Evolutionary conservation across 2,888 invertebrate genomes (phyloP).

Genomic region (Ormyrus pomaceus): DNA sequence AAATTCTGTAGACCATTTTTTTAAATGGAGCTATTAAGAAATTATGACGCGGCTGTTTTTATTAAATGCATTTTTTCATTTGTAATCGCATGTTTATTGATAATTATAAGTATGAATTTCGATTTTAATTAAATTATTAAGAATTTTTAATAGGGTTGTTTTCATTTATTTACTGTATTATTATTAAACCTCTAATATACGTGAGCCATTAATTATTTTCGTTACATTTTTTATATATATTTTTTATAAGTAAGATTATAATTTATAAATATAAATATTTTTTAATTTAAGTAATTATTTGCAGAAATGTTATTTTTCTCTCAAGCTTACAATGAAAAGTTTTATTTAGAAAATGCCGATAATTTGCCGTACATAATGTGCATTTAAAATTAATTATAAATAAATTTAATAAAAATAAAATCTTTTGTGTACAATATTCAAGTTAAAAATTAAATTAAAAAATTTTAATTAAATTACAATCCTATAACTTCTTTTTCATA

Average conservation of each 20-base stretch:
- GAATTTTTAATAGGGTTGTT: slow-evolving; percentile 46
- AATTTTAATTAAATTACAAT: not conserved
- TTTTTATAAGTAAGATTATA: slow-evolving; percentile 16
- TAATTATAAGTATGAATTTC: slow-evolving; percentile 44
- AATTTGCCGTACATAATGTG: slow-evolving; percentile 3
- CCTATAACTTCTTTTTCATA: not conserved
- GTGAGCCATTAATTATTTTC: slow-evolving; percentile 30
- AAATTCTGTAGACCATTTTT: slow-evolving; percentile 53
- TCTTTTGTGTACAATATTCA: not conserved
- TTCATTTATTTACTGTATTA: slow-evolving; percentile 37
- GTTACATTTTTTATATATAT: slow-evolving; percentile 18
- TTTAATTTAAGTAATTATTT: not conserved
- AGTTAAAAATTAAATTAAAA: no score
- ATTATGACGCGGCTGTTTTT: slow-evolving; percentile 51
- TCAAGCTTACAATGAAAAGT: no score
- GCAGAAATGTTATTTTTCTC: no score
- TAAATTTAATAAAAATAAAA: not conserved
- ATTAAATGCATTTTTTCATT: slow-evolving; percentile 50
- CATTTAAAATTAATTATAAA: not conserved
- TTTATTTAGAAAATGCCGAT: not conserved
- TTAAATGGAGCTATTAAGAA: slow-evolving; percentile 32
- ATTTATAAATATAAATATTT: not conserved
- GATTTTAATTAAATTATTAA: slow-evolving; percentile 57
- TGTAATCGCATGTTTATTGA: slow-evolving; percentile 44
- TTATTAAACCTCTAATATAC: slow-evolving; percentile 24